A percentile compares a stretch with the other conserved stretches of the same genome.
Conservation (phyloP, 2,113 vertebrate genomes). For the Stigmatopora argus region DNA sequence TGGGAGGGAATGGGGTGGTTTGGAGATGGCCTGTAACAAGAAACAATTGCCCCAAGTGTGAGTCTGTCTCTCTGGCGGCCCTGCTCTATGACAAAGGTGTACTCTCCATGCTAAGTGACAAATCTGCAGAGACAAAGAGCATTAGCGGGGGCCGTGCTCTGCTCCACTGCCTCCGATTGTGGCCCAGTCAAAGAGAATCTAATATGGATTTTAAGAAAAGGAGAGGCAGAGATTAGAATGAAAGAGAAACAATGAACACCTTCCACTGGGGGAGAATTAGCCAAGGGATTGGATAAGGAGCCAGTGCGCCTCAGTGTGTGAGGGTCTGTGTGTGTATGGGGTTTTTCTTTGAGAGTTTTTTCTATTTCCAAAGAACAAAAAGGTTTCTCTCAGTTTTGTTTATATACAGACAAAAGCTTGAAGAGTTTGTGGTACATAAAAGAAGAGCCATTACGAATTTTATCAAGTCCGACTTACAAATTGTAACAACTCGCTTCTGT, state of each 20-base stretch:
- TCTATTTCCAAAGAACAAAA: conserved; percentile 38
- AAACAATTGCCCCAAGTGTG: conserved; percentile 66
- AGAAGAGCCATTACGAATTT: background rate
- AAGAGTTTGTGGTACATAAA: conserved; percentile 3
- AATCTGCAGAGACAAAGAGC: conserved; percentile 71
- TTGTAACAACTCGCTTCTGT: background rate
- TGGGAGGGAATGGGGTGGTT: conserved; percentile 15
- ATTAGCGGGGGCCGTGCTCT: conserved; percentile 66
- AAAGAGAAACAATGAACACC: conserved; percentile 72
- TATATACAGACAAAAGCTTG: conserved; percentile 30
- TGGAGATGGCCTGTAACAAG: conserved; percentile 61
- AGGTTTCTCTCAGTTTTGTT: conserved; percentile 24
- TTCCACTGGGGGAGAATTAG: conserved; percentile 69
- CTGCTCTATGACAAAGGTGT: conserved; percentile 69
- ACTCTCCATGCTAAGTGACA: conserved; percentile 69
- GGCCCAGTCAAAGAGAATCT: conserved; percentile 70
- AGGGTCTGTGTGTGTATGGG: conserved; percentile 16
- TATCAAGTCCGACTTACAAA: background rate
- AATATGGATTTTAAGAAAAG: conserved; percentile 66
- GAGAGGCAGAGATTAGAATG: conserved; percentile 66
- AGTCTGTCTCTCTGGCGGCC: conserved; percentile 58
- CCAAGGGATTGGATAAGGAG: conserved; percentile 67
- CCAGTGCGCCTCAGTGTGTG: conserved; percentile 34
- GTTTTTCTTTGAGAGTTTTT: conserved; percentile 45
- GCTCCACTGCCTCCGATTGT: conserved; percentile 66